Evolutionary conservation across 2,113 vertebrate species (phyloP), one percentile per base, ranked within the genome.

Genomic region (Hyaena hyaena): DNA sequence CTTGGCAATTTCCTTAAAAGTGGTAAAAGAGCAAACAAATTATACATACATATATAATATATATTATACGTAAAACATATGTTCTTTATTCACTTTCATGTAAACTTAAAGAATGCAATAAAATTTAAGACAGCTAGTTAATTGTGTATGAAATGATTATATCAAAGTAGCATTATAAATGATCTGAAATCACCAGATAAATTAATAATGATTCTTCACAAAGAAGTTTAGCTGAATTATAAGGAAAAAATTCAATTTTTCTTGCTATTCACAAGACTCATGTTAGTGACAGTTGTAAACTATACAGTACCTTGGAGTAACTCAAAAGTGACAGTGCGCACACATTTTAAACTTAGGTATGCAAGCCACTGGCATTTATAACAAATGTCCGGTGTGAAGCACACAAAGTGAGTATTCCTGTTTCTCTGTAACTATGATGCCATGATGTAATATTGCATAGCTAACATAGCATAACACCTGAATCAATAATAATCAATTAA

Each of bases 401-500:
- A 24, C 33, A 88, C 0, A 77, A 24, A 77, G 6, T 76, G 8
- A 88, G 5, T 66, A 21, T 12, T 77, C 17, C 23, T 87, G 3
- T 91, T 91, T 61, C 63, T 58, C 23, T 28, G 55, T 45, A 19
- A 68, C 69, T 21, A 61, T 58, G 45, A 92, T 74, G 16, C 9
- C 4, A 58, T 95, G 35, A 68, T 82, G 5, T 87, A 88, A 73
- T 53, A 83, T 23, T 26, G 83, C 33, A 84, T 53, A 74, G 61
- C 24, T 82, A 85, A 77, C 10, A 12, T 39, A 77, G 10, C 4
- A 33, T 82, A 77, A 87, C 9, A 65, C 16, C 26, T 80, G 65
- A 91, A 61, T 31, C 33, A 97, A 88, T n/a, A 90, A 39, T 23
- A 90, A 86, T 63, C 71, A 82, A 26, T 86, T 87, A 73, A 79